Conservation (phyloP, 2,797 vertebrate species). For the Sylvia borin region DNA sequence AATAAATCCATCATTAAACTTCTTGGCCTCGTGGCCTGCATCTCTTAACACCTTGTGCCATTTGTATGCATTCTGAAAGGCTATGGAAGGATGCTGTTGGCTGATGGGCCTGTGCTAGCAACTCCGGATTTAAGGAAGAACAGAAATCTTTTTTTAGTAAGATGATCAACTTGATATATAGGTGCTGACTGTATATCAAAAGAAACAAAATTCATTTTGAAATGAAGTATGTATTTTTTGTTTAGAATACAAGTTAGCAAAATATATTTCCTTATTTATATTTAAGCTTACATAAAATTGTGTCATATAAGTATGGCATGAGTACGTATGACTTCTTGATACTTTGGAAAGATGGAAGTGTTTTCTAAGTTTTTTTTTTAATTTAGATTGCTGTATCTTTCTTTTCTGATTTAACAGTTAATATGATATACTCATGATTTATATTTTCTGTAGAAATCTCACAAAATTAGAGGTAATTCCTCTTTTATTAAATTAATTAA, state of each 20-base stretch:
- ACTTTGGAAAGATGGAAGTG: not conserved
- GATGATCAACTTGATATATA: not conserved
- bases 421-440: not conserved
- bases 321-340: not conserved
- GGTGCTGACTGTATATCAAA: not conserved
- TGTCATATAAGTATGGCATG: not conserved
- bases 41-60: conserved; percentile 71
- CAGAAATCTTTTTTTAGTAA: not conserved
- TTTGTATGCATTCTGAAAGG: conserved; percentile 1
- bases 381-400: not conserved
- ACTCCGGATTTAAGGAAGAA: conserved; percentile 3
- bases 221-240: not conserved
- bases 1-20: conserved; percentile 71
- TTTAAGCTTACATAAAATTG: not conserved
- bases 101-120: not conserved
- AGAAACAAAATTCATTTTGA: not conserved
- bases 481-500: conserved; percentile 31
- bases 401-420: not conserved
- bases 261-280: not conserved
- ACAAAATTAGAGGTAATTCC: not conserved
- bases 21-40: conserved; percentile 66
- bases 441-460: not conserved
- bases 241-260: not conserved
- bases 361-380: not conserved
- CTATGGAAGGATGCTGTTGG: not conserved